These are phyloP conservation scores for Eupithecia abbreviata DNA, from an alignment of 2,888 invertebrate genomes.

Conservation along the genomic window DNA sequence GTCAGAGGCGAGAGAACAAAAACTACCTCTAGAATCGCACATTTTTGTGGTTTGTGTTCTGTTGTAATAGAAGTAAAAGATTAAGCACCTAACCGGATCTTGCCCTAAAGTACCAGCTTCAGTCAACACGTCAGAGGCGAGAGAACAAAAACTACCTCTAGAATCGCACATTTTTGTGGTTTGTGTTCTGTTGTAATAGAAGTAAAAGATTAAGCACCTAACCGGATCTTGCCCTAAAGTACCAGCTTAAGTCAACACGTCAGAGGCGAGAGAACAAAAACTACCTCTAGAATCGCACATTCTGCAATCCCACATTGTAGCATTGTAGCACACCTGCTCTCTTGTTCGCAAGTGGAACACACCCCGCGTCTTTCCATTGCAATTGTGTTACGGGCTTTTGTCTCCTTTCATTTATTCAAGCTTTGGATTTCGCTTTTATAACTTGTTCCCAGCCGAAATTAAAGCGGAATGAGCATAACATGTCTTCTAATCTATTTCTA, in stretches of 20 bases:
- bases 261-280: constrained; percentile 23
- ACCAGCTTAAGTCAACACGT: constrained; percentile 4
- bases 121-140: too few species aligned
- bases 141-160: too few species aligned
- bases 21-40: too few species aligned
- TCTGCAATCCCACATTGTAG: constrained; percentile 36
- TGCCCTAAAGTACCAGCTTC: too few species aligned
- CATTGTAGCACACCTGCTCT: constrained; percentile 39
- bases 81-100: too few species aligned
- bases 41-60: too few species aligned
- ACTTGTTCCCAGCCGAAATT: constrained; percentile 55
- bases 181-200: neutral
- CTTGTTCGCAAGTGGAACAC: constrained; percentile 78
- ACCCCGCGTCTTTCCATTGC: constrained; percentile 77
- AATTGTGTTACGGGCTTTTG: constrained; percentile 78
- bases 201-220: neutral
- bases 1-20: too few species aligned
- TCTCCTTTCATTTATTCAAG: constrained; percentile 71
- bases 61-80: too few species aligned
- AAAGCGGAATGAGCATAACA: constrained; percentile 9
- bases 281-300: constrained; percentile 17
- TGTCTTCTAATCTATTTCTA: neutral
- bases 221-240: neutral
- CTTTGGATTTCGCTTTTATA: constrained; percentile 64
- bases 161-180: too few species aligned